A percentile compares a stretch with the other conserved stretches of the same genome.
These are phyloP conservation scores for Morpho deidamia DNA, from an alignment of 2,888 invertebrate genomes.

Conservation along the genomic window DNA sequence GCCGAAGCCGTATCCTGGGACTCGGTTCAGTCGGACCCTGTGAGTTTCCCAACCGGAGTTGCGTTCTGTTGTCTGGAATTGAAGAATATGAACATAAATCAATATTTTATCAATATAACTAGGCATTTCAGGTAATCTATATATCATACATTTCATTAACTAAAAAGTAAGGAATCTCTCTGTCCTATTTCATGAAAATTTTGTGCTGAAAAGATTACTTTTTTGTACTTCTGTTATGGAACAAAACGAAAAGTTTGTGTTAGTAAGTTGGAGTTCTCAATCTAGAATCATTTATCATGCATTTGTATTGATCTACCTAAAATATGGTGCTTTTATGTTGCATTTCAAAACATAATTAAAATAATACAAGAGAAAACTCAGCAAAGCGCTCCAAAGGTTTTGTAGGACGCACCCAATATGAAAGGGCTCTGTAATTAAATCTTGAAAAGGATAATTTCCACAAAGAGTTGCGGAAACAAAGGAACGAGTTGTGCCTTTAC, in stretches of 20 bases:
- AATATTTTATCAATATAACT: background rate
- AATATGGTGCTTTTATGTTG: too few species aligned
- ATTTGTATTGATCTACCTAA: too few species aligned
- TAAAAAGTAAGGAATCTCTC: too few species aligned
- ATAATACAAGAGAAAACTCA: background rate
- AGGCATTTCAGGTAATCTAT: too few species aligned
- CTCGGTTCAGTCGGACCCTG: constrained; percentile 93
- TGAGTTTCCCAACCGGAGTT: constrained; percentile 97
- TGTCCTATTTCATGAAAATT: too few species aligned
- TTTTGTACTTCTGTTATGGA: too few species aligned
- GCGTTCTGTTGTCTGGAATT: constrained; percentile 65
- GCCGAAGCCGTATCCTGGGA: constrained; percentile 98
- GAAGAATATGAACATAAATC: background rate
- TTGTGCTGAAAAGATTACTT: too few species aligned
- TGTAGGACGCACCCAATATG: constrained; percentile 11
- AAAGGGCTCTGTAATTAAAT: constrained; percentile 11
- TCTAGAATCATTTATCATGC: too few species aligned
- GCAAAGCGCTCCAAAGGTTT: constrained; percentile 6
- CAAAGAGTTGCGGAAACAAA: constrained; percentile 14
- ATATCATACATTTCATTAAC: too few species aligned
- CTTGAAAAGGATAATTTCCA: constrained; percentile 13
- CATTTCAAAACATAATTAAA: background rate
- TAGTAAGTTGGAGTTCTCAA: too few species aligned
- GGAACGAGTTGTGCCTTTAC: constrained; percentile 2
- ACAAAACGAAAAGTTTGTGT: too few species aligned